Evolutionary conservation across 2,888 invertebrate genomes (phyloP).

Genomic region (Pammene fasciana): DNA sequence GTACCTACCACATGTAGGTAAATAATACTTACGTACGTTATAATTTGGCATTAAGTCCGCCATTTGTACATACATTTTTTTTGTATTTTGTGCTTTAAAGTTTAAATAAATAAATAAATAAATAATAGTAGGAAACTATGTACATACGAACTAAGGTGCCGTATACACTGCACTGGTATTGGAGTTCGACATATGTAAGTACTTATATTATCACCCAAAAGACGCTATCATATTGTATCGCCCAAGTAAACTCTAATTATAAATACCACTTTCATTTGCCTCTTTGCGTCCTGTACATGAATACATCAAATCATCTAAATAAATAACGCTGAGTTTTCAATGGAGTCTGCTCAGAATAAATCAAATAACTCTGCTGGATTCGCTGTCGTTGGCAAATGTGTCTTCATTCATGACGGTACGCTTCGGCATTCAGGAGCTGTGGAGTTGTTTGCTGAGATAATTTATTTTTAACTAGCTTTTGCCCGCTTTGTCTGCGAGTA

Average conservation of each 20-base stretch:
- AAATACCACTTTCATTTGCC: conserved; percentile 21
- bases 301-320: conserved; percentile 37
- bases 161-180: neutral
- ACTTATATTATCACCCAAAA: neutral
- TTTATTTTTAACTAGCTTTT: conserved; percentile 40
- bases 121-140: too few relatives aligned
- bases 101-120: too few relatives aligned
- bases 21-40: too few relatives aligned
- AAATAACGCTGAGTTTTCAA: conserved; percentile 62
- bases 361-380: conserved; percentile 75
- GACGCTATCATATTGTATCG: neutral
- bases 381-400: conserved; percentile 80
- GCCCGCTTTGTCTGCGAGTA: too few relatives aligned
- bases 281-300: conserved; percentile 24
- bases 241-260: conserved; percentile 20
- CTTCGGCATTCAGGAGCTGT: conserved; percentile 55
- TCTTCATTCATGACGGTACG: conserved; percentile 78
- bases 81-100: too few relatives aligned
- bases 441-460: conserved; percentile 53
- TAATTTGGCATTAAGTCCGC: too few relatives aligned
- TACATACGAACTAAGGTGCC: too few relatives aligned
- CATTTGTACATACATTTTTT: too few relatives aligned
- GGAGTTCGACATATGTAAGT: too few relatives aligned
- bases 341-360: conserved; percentile 72
- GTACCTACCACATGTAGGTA: too few relatives aligned